Evolutionary conservation across 2,797 vertebrate genomes (phyloP).

Genomic region (Momotus momota): DNA sequence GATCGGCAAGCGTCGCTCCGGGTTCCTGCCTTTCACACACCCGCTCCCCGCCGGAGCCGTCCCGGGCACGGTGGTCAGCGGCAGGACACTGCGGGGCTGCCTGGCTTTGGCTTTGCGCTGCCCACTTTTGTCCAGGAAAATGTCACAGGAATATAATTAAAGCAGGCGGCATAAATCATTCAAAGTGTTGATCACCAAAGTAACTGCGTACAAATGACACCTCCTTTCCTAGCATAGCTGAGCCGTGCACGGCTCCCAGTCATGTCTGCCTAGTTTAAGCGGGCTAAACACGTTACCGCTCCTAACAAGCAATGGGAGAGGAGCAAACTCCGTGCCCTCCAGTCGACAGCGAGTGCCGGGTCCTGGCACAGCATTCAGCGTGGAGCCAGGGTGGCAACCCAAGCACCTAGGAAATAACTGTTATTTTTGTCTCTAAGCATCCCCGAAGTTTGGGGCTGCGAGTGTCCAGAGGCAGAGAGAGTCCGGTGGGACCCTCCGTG

Average conservation of each 20-base stretch:
- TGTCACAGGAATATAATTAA: conserved; percentile 76
- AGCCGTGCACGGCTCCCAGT: conserved; percentile 61
- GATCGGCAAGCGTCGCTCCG: neutral
- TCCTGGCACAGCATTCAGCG: neutral
- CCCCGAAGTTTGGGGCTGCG: neutral
- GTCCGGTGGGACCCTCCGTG: neutral
- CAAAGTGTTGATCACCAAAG: conserved; percentile 77
- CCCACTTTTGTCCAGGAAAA: conserved; percentile 66
- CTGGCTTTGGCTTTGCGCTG: conserved; percentile 27
- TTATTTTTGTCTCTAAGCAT: neutral
- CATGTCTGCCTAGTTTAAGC: conserved; percentile 59
- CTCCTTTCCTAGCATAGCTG: conserved; percentile 69
- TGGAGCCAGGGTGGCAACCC: neutral
- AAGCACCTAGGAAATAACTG: neutral
- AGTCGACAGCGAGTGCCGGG: neutral
- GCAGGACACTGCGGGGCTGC: neutral
- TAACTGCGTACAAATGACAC: conserved; percentile 79
- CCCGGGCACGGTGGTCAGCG: neutral
- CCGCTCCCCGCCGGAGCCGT: neutral
- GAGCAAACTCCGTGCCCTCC: neutral
- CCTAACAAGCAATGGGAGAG: conserved; percentile 10
- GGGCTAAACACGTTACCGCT: conserved; percentile 50
- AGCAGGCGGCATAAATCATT: conserved; percentile 67
- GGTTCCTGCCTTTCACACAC: neutral
- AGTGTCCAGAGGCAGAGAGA: neutral